Percentiles rank a stretch among this genome's conserved stretches.
Evolutionary conservation across 2,888 invertebrate species (phyloP).

Genomic region (Nemapogon koenigi): DNA sequence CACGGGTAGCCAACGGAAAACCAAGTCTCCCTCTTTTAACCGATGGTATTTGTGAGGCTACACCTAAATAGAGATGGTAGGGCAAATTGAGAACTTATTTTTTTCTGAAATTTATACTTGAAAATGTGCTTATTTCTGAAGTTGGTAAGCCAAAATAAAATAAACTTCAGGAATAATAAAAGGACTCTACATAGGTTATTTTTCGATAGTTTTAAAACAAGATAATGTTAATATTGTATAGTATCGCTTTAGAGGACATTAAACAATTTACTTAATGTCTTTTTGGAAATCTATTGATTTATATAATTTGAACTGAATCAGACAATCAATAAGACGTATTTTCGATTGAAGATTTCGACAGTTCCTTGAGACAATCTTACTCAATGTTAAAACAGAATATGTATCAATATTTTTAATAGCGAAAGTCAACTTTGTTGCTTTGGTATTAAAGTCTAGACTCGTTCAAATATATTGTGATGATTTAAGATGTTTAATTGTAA

Average conservation of each 20-base stretch:
- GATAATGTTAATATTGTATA: constrained; percentile 32
- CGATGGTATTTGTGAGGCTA: no score
- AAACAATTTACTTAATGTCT: constrained; percentile 54
- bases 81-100: no score
- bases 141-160: no score
- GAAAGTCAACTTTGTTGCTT: constrained; percentile 3
- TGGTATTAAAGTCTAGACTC: background rate
- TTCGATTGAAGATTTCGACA: constrained; percentile 13
- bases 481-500: constrained; percentile 10
- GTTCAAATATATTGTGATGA: background rate
- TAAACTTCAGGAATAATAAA: no score
- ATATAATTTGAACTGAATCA: constrained; percentile 23
- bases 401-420: background rate
- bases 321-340: constrained; percentile 36
- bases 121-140: no score
- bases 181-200: no score
- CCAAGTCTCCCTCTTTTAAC: no score
- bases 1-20: no score
- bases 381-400: constrained; percentile 13
- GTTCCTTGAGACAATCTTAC: constrained; percentile 17
- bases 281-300: constrained; percentile 11
- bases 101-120: no score
- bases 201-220: no score
- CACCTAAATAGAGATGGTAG: no score
- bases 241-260: constrained; percentile 48